Base-by-base conservation (phyloP, 2,888 invertebrate genomes). In the Minunthozetes semirufus region DNA sequence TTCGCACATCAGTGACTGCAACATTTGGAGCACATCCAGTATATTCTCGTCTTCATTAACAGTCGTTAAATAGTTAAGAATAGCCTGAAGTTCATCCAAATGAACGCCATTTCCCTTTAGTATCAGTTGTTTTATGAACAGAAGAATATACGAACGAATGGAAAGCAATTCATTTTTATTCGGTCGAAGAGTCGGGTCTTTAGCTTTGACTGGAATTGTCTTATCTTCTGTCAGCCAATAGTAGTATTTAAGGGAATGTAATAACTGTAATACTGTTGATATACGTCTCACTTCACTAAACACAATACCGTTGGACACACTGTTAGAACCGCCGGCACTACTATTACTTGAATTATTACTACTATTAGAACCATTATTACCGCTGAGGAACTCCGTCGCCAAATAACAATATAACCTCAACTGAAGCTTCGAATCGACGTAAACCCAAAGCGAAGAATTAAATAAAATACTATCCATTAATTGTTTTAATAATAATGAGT, bases 371-470 rank as follows among this genome's bases (percentile, higher is more conserved):
- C 25, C 29, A 79, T 84, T 83, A 77, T 63, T 71, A 6, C 70
- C 74, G 63, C 93, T 93, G 76, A 99, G 87, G 86, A 99, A 99
- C 84, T 99, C 98, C n/a, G 95, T 95, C 61, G 98, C 95, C 85
- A 99, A 86, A 85, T 98, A 99, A 81, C 94, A 93, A 86, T 99
- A 99, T 72, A 99, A 88, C 79, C 78, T 76, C 73, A 80, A 78
- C 78, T 80, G 80, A 27, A 85, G 83, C 84, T 85, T 80, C 8
- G 97, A 48, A 27, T 77, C 76, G 19, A 76, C 77, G 46, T 98
- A 94, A 81, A 99, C 97, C 99, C 99, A 99, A 78, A 99, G 87
- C 42, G 95, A 94, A 11, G 99, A 98, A 87, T 99, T 99, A 88
- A 99, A 99, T 79, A 99, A 89, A 76, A 99, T 92, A 87, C 98